Base-by-base conservation (phyloP, 2,113 vertebrate species). In the Oophaga pumilio region DNA sequence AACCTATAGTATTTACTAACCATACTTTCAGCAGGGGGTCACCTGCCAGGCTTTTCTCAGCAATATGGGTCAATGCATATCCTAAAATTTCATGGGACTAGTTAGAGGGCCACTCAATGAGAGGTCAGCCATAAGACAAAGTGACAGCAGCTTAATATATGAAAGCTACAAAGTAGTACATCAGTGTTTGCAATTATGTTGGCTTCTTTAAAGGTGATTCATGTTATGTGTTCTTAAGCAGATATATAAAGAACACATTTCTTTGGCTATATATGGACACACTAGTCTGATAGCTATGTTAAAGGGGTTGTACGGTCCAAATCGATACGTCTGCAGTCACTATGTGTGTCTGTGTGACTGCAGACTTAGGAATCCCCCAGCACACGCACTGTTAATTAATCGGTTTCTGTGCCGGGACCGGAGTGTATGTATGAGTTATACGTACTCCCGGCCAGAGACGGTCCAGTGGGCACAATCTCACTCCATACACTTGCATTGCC, bases 21-120 rank as follows among this genome's bases (percentile, higher is more conserved):
- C 77, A 8, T 79, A 56, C 59, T 56, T 79, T 18, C 53, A 79
- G 53, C 53, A 59, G 56, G 17, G 57, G 6, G 76, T 57, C 76
- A 78, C 78, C 78, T 80, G 57, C 78, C 56, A 62, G 78, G 78
- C 17, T 60, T 2, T 13, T 59, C 18, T 28, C 26, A 79, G 53
- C 18, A n/a, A 82, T 82, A 60, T 64, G 79, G 59, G 59, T 64
- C 79, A 82, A 50, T 59, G 10, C 22, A 49, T 33, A 60, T 60
- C 24, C 53, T 60, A 60, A 60, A 33, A 60, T 60, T 60, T 80
- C 56, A 6, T 20, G 56, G 24, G 57, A 57, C 59, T 26, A 8
- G 33, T 78, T 78, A 56, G 28, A 28, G 18, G 28, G 26, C 14
- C 8, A 28, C 69, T 43, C 15, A 33, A 18, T 60, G 10, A 60